phyloP scores from a whole-genome alignment of 2,888 invertebrate species.

The Thera obeliscata region DNA sequence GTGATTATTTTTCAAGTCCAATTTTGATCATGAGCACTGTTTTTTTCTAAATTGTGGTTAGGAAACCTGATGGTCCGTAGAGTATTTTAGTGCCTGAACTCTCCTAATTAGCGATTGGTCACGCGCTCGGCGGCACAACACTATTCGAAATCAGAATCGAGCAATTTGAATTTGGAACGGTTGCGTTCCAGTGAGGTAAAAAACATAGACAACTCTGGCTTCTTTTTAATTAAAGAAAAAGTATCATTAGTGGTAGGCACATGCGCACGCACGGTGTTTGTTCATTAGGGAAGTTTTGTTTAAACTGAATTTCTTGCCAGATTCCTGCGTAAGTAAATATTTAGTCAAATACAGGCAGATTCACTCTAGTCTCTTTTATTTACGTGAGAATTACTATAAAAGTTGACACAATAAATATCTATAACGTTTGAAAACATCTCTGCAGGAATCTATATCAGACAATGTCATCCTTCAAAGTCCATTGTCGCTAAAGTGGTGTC shows the following conservation, averaged over 20 bases:
- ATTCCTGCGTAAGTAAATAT: neutral
- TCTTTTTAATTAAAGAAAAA: slow-evolving; percentile 54
- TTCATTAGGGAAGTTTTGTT: slow-evolving; percentile 11
- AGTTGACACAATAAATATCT: too few species aligned
- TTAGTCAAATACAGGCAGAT: too few species aligned
- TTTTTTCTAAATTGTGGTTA: neutral
- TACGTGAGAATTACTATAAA: too few species aligned
- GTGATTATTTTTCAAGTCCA: too few species aligned
- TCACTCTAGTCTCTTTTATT: too few species aligned
- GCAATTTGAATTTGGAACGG: slow-evolving; percentile 81
- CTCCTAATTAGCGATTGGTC: slow-evolving; percentile 84
- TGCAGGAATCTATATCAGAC: slow-evolving; percentile 72
- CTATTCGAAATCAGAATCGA: slow-evolving; percentile 73
- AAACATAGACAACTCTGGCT: slow-evolving; percentile 57
- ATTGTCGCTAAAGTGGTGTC: slow-evolving; percentile 76
- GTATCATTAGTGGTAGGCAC: slow-evolving; percentile 46
- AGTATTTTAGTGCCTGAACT: slow-evolving; percentile 48
- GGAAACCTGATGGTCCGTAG: slow-evolving; percentile 27
- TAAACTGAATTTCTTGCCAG: neutral
- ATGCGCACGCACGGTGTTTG: slow-evolving; percentile 23
- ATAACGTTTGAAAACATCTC: slow-evolving; percentile 7
- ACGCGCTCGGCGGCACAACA: slow-evolving; percentile 73
- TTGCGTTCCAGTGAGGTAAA: slow-evolving; percentile 58
- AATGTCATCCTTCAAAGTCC: slow-evolving; percentile 65
- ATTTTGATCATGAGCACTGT: too few species aligned